A percentile compares a stretch with the other conserved stretches of the same genome.
phyloP scores from a whole-genome alignment of 2,113 vertebrate species.

The Nestor notabilis region DNA sequence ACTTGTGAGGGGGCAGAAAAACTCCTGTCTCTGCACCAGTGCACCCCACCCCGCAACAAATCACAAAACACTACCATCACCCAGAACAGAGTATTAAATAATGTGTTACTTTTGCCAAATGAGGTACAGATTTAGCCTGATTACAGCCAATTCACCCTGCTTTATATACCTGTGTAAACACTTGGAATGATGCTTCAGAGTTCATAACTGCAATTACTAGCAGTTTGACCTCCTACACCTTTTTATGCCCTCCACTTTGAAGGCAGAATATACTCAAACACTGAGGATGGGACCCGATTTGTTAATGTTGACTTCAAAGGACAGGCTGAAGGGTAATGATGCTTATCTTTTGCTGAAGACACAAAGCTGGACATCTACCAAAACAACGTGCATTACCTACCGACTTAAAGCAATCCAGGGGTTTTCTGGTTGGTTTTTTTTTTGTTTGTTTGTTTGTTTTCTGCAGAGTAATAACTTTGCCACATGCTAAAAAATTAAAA shows the following conservation, averaged over 20 bases:
- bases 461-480: not conserved
- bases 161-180: not conserved
- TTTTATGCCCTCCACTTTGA: not conserved
- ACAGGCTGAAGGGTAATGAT: not conserved
- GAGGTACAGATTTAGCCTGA: not conserved
- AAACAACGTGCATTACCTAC: accelerated
- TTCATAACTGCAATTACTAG: not conserved
- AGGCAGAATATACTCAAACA: not conserved
- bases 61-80: not conserved
- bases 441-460: too few relatives aligned
- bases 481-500: not conserved
- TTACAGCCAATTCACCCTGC: accelerated
- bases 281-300: not conserved
- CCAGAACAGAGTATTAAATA: not conserved
- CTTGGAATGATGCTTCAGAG: not conserved
- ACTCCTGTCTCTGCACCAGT: not conserved
- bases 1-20: not conserved
- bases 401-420: not conserved
- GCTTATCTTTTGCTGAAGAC: not conserved
- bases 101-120: not conserved
- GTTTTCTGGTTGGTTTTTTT: not conserved
- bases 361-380: not conserved
- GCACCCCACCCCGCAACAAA: not conserved
- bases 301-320: not conserved
- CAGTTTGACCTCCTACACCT: not conserved